Conservation (phyloP, 1,140 invertebrate species). For the Schlechtendalia chinensis region DNA sequence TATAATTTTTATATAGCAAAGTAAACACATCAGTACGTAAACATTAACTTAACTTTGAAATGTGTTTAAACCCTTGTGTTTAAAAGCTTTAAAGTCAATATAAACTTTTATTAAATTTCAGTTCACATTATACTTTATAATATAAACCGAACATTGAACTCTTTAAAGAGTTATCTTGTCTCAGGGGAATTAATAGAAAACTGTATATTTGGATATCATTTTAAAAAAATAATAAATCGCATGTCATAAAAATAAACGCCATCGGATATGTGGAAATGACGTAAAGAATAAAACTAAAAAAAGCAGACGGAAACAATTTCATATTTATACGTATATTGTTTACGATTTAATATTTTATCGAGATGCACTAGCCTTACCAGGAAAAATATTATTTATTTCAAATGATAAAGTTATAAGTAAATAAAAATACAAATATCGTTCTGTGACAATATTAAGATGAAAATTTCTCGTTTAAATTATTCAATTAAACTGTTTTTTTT, state of each 20-base stretch:
- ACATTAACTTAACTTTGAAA: neutral
- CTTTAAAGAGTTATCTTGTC: neutral
- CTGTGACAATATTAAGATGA: neutral
- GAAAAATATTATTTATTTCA: neutral
- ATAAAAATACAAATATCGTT: neutral
- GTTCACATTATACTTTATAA: neutral
- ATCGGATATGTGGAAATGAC: neutral
- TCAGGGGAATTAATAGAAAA: constrained; percentile 33
- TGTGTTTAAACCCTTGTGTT: neutral
- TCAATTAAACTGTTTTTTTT: neutral
- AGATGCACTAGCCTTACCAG: neutral
- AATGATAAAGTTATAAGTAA: neutral
- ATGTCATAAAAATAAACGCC: constrained; percentile 18
- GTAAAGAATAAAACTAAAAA: constrained; percentile 18
- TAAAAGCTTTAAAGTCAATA: neutral
- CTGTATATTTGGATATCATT: constrained; percentile 30
- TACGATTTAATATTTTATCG: neutral
- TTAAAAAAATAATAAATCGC: constrained; percentile 21
- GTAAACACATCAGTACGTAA: neutral
- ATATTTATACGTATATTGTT: neutral
- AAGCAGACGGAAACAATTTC: neutral
- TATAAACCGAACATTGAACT: constrained; percentile 18
- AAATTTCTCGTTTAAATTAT: neutral
- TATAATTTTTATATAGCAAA: too few relatives aligned
- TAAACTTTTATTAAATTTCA: constrained; percentile 1